These are phyloP conservation scores for Craterocephalus amniculus DNA, from an alignment of 2,797 vertebrate genomes.

Conservation along the genomic window DNA sequence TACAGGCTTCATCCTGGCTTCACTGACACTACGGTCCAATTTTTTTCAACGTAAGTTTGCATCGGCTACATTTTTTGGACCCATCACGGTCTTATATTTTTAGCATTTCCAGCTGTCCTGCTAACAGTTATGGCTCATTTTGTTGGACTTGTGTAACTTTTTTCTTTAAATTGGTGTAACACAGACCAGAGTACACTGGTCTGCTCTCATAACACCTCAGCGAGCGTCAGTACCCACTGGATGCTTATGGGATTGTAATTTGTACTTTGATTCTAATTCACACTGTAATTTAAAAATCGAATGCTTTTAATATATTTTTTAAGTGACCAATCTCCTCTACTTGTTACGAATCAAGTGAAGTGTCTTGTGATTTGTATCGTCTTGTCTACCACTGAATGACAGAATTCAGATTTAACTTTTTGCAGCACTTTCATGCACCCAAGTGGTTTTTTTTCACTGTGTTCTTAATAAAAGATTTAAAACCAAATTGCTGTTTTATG, in stretches of 20 bases:
- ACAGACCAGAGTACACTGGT: not conserved
- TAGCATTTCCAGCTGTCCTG: not conserved
- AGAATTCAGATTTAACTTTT: conserved; percentile 6
- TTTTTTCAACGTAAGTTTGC: not conserved
- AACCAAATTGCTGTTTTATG: not conserved
- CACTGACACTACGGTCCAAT: not conserved
- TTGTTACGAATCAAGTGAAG: not conserved
- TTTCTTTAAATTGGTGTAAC: not conserved
- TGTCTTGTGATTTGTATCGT: not conserved
- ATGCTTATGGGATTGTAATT: not conserved
- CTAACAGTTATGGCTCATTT: not conserved
- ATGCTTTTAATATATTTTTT: conserved; percentile 7
- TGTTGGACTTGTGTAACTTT: not conserved
- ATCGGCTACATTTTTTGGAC: not conserved
- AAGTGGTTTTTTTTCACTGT: conserved; percentile 29
- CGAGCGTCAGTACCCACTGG: not conserved
- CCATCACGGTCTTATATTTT: not conserved
- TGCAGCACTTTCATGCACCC: conserved; percentile 37
- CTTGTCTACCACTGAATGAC: not conserved
- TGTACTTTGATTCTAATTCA: not conserved
- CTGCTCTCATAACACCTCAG: not conserved
- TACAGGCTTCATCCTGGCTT: not conserved
- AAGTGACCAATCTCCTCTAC: conserved; percentile 7
- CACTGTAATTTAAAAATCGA: conserved; percentile 2
- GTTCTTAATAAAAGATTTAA: conserved; percentile 53